Evolutionary conservation across 2,888 invertebrate genomes (phyloP).

Genomic region (Choristoneura rosaceana): DNA sequence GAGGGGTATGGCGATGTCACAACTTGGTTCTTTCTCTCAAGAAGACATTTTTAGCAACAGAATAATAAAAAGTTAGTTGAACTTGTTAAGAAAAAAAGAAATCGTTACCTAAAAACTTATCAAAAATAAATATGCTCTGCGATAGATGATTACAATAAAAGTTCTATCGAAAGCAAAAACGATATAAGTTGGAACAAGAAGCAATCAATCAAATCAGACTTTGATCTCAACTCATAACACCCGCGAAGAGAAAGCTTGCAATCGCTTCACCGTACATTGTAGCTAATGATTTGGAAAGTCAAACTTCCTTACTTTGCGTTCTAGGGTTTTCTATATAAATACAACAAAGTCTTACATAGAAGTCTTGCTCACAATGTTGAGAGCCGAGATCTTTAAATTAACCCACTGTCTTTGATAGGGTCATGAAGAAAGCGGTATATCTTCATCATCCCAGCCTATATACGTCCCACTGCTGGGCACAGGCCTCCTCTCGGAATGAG

Average conservation of each 20-base stretch:
- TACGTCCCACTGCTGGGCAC: no score
- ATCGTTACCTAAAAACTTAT: no score
- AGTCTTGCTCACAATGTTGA: neutral
- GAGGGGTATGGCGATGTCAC: no score
- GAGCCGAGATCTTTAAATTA: neutral
- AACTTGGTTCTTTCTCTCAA: no score
- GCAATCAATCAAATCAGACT: constrained; percentile 9
- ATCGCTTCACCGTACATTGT: neutral
- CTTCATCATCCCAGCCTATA: no score
- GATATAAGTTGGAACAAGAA: neutral
- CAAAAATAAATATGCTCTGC: neutral
- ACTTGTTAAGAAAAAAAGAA: no score
- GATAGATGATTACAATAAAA: neutral
- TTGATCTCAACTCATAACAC: neutral
- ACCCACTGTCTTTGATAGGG: neutral
- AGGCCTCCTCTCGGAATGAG: no score
- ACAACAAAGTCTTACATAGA: constrained; percentile 2
- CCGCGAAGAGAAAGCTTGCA: neutral
- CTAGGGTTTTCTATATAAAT: neutral
- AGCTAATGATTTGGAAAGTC: neutral
- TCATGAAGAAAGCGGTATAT: neutral
- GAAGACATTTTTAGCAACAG: no score
- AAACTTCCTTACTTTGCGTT: constrained; percentile 1
- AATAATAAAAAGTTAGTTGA: no score
- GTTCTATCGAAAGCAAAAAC: neutral